Percentiles rank a stretch among this genome's conserved stretches.
These are phyloP conservation scores for Meriones unguiculatus DNA, from an alignment of 2,113 vertebrate species.

Conservation along the genomic window DNA sequence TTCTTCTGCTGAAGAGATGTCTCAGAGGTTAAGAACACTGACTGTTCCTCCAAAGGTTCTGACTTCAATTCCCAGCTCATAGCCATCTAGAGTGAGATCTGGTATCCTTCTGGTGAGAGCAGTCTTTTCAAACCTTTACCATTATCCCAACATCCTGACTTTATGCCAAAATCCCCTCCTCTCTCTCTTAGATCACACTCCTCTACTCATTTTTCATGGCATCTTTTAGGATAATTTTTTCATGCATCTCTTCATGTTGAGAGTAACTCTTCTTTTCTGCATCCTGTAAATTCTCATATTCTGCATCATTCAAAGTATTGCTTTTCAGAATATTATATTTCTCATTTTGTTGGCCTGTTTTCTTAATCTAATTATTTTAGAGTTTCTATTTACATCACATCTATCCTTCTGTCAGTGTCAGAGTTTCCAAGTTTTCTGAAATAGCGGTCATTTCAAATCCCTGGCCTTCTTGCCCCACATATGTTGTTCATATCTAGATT, in stretches of 20 bases:
- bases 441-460: neutral
- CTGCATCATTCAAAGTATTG: neutral
- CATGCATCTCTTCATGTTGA: neutral
- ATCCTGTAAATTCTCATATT: neutral
- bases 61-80: no score
- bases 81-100: no score
- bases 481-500: neutral
- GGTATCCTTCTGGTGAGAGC: no score
- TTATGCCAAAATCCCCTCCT: rapidly evolving
- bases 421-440: neutral
- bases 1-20: no score
- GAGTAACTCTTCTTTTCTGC: neutral
- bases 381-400: neutral
- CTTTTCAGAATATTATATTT: neutral
- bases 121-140: neutral
- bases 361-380: neutral
- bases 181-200: neutral
- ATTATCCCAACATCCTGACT: neutral
- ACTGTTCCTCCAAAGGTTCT: no score
- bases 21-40: no score
- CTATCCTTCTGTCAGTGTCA: neutral
- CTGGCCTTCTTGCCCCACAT: neutral
- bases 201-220: neutral
- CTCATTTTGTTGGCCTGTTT: neutral
- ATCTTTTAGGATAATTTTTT: neutral